Evolutionary conservation across 2,888 invertebrate genomes (phyloP), one percentile per base, ranked within the genome.

Genomic region (Aphodius granarius): DNA sequence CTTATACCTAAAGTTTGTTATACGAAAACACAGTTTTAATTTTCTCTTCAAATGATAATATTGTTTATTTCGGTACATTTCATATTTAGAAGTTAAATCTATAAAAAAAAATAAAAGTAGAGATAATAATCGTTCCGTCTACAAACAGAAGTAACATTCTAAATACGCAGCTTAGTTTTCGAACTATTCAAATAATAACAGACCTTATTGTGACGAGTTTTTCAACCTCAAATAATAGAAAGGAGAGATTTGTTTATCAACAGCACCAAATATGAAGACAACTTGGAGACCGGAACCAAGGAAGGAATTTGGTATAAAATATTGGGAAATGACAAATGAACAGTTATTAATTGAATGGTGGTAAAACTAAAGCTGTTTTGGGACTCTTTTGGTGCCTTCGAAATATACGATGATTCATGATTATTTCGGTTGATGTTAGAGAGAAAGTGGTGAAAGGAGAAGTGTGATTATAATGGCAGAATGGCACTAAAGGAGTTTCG

Each of bases 1-100:
- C 75, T 72, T 75, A 75, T 72, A 72, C 16, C 66, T 66, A 65
- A 71, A 43, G 23, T 66, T 65, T 66, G 66, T 75, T 19, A 68
- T 62, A 66, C 21, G 63, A 72, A 68, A 68, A 73, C 73, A 73
- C 66, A 43, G 43, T 43, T 43, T 43, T 43, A 43, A 6, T 43
- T 43, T 43, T 43, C 43, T 43, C 43, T 43, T 43, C 43, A 43
- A 43, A 43, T 43, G 13, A 43, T 43, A 43, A 13, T 9, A 43
- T 43, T 43, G 43, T 43, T 43, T 43, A 43, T 43, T 43, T 43
- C 43, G 43, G 43, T 43, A 43, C 43, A 43, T 43, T 43, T 3
- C 23, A n/a, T 63, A 72, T 72, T 72, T 72, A 43, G 72, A 19
- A 73, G 65, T 72, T 63, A 70, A 70, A 66, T 70, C 63, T 64